Evolutionary conservation across 2,797 vertebrate genomes (phyloP), one percentile per base, ranked within the genome.

Genomic region (Dermochelys coriacea): DNA sequence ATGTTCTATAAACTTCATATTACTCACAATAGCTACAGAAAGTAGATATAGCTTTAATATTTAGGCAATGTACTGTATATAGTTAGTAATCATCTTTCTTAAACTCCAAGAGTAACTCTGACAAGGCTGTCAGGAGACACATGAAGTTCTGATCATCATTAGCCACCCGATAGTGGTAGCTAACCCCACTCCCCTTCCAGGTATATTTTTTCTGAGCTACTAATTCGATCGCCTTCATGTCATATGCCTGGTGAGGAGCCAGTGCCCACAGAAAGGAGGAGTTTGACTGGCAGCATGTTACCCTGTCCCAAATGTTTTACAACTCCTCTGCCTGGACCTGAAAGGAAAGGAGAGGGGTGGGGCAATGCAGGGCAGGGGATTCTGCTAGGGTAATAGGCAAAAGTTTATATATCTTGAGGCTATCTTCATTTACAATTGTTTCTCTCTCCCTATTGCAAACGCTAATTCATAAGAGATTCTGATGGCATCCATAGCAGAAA

Each of bases 71-170:
- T 1, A 79, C 50, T 88, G 5, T 21, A 21, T 12, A 11, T 16
- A 85, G 21, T 61, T 89, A 82, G 19, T 5, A 90, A 86, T 45
- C 1, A 34, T 85, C 31, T 68, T 96, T 87, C 90, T 82, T 85
- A 80, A 78, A 51, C 29, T 80, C 34, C 5, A 50, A 90, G 31
- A 49, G 19, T 84, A 89, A 86, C 27, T 64, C 61, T 45, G 75
- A 31, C 45, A 80, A 5, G 34, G 74, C 8, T 23, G 7, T 82
- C 90, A 83, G 34, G 34, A 78, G 71, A 50, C 10, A 47, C 61
- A 75, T 51, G 25, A 68, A 95, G 37, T 29, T 80, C 78, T 64
- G 21, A 68, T 64, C 6, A 23, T 55, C 49, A 10, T 3, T 71
- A 88, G 14, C 80, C 82, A 29, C 15, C 54, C 0, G 0, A 1